Percentiles rank a stretch among this genome's conserved stretches.
phyloP scores from a whole-genome alignment of 2,888 invertebrate genomes.

The Agrenia bidenticulata region DNA sequence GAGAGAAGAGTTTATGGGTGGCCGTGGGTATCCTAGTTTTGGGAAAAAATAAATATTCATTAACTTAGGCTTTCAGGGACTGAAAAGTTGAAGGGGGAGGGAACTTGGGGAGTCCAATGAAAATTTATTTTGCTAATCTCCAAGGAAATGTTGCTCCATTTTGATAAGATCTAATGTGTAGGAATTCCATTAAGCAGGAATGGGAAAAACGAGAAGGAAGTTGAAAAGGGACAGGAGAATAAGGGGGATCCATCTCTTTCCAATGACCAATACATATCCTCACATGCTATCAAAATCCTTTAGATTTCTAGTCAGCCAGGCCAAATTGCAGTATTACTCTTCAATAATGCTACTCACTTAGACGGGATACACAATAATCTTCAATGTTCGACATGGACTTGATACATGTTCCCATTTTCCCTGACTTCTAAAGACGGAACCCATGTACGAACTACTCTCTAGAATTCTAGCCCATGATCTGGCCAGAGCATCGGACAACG shows the following conservation, averaged over 20 bases:
- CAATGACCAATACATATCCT: not conserved
- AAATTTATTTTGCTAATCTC: conserved; percentile 51
- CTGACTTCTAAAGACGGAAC: too few relatives aligned
- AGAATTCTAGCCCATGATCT: too few relatives aligned
- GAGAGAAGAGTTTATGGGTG: conserved; percentile 3
- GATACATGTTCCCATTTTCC: not conserved
- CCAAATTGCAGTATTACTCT: conserved; percentile 2
- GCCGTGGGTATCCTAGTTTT: not conserved
- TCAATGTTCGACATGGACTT: not conserved
- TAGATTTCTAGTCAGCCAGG: not conserved
- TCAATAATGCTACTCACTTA: not conserved
- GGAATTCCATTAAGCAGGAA: conserved; percentile 34
- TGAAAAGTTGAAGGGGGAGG: conserved; percentile 46
- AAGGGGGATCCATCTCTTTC: not conserved
- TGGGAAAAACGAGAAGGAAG: conserved; percentile 13
- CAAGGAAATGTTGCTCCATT: conserved; percentile 29
- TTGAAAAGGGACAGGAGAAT: conserved; percentile 10
- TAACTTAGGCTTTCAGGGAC: conserved; percentile 45
- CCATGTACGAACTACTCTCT: too few relatives aligned
- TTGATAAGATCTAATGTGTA: conserved; percentile 32
- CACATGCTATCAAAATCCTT: not conserved
- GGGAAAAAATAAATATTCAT: conserved; percentile 52
- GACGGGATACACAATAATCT: conserved; percentile 17
- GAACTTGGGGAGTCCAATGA: conserved; percentile 43
- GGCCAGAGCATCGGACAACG: too few relatives aligned